Evolutionary conservation across 2,113 vertebrate species (phyloP).

Genomic region (Paedocypris sp.): DNA sequence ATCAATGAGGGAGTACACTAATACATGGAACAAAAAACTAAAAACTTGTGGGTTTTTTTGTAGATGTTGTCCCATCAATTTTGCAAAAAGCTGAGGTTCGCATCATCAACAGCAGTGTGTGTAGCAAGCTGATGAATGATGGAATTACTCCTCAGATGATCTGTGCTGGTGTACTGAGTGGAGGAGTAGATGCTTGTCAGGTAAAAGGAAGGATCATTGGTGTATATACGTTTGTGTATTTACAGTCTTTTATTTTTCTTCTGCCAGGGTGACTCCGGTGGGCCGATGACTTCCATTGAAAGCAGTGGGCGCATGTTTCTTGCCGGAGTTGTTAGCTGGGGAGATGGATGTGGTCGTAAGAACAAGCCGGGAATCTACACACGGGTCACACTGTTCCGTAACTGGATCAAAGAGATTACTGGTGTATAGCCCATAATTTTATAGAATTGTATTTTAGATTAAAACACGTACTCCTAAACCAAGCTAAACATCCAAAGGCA

Average conservation of each 20-base stretch:
- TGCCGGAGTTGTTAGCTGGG: slow-evolving; percentile 89
- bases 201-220: slow-evolving; percentile 45
- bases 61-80: slow-evolving; percentile 55
- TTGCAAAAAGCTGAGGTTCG: slow-evolving; percentile 87
- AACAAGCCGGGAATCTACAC: slow-evolving; percentile 87
- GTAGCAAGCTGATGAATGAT: slow-evolving; percentile 62
- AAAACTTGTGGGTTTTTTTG: background rate
- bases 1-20: no score
- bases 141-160: slow-evolving; percentile 71
- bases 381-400: slow-evolving; percentile 60
- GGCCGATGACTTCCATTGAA: slow-evolving; percentile 72
- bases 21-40: background rate
- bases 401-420: slow-evolving; percentile 62
- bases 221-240: background rate
- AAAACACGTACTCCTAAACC: no score
- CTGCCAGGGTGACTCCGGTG: slow-evolving; percentile 82
- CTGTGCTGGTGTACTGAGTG: slow-evolving; percentile 76
- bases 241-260: background rate
- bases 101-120: slow-evolving; percentile 74
- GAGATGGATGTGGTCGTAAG: slow-evolving; percentile 80
- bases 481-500: no score
- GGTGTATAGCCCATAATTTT: background rate
- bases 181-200: slow-evolving; percentile 83
- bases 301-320: slow-evolving; percentile 61
- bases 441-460: no score